Conservation (phyloP, 30 jellyfish, hydroid and myxozoan genomes). For the Haliclystus octoradiatus region DNA sequence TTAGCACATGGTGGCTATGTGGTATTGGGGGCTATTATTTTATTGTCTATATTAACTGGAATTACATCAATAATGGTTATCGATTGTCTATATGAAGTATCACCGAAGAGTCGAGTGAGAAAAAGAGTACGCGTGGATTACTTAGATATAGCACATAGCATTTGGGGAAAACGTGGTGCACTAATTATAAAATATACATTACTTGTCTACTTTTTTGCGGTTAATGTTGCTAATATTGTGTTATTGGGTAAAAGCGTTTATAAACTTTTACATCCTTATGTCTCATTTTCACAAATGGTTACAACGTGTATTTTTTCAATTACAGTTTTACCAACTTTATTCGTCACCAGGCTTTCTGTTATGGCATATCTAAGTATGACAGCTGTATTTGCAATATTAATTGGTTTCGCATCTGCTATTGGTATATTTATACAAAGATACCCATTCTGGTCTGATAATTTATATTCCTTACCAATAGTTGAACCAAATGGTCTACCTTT, state of each 20-base stretch:
- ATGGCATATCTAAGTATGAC: conserved; percentile 32
- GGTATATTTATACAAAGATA: conserved; percentile 3
- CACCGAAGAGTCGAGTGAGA: conserved; percentile 44
- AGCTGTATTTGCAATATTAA: conserved; percentile 4
- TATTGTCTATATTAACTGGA: conserved; percentile 39
- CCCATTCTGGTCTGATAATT: background rate
- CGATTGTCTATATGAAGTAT: conserved; percentile 60
- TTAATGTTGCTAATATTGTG: conserved; percentile 20
- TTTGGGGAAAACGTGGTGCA: conserved; percentile 41
- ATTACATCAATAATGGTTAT: conserved; percentile 37
- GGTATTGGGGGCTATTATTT: conserved; percentile 18
- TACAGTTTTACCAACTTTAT: conserved; percentile 11
- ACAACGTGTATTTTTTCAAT: conserved; percentile 12
- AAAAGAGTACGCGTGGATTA: conserved; percentile 39
- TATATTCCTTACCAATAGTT: conserved; percentile 5
- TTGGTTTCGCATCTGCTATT: background rate
- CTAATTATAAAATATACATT: conserved; percentile 21
- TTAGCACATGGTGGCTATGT: conserved; percentile 47
- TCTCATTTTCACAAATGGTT: conserved; percentile 10
- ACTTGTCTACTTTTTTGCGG: conserved; percentile 19
- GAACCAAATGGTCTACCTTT: conserved; percentile 14
- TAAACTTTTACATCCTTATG: conserved; percentile 9
- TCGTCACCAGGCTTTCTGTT: conserved; percentile 13
- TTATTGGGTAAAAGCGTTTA: conserved; percentile 39
- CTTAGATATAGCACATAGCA: conserved; percentile 37